Conservation (phyloP, 2,113 vertebrate genomes). For the Capreolus pygargus region DNA sequence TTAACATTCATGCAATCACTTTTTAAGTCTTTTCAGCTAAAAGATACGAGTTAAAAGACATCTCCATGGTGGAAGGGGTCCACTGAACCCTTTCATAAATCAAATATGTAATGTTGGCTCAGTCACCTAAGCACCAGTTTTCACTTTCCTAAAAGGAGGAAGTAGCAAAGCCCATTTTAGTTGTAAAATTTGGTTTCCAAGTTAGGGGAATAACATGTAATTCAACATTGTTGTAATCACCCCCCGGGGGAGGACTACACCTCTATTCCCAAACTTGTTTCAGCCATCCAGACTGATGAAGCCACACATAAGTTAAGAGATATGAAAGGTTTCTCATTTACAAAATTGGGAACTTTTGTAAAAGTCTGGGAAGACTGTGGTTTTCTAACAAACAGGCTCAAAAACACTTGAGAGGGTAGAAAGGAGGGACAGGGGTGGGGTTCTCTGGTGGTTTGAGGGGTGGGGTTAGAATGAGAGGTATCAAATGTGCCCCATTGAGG, state of each 20-base stretch:
- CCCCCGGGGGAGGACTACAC: neutral
- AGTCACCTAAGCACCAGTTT: neutral
- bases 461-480: neutral
- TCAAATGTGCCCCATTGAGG: neutral
- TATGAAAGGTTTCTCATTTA: neutral
- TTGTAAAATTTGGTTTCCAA: neutral
- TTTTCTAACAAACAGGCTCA: neutral
- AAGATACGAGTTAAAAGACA: neutral
- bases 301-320: neutral
- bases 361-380: neutral
- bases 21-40: neutral
- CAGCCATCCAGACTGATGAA: neutral
- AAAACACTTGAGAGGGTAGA: neutral
- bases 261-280: neutral
- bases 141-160: neutral
- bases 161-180: neutral
- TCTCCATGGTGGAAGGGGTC: neutral
- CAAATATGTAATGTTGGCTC: neutral
- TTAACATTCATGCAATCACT: neutral
- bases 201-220: neutral
- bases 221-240: neutral
- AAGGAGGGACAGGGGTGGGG: neutral
- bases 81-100: neutral
- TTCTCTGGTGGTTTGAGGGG: neutral
- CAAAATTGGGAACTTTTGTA: neutral